Base-by-base conservation (phyloP, 1,140 invertebrate species). In the Pseudomyrmex concolor region DNA sequence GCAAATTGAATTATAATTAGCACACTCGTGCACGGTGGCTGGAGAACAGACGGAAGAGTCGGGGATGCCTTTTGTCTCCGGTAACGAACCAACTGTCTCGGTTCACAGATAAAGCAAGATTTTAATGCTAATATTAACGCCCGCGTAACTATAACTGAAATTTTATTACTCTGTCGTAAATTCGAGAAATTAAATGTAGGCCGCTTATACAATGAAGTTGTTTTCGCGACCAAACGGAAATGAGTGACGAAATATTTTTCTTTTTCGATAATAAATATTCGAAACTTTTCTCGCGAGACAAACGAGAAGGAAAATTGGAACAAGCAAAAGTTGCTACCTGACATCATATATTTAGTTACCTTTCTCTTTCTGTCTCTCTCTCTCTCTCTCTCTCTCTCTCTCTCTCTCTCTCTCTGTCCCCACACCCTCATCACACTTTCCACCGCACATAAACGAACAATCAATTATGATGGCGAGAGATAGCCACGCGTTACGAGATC, bases 1-100 rank as follows among this genome's bases (percentile, higher is more conserved):
- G 25, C 48, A 84, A 68, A 86, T 86, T 84, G 62, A 74, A 87
- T 87, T 84, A 87, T 86, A 87, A 87, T 87, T 86, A 87, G 73
- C 67, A 54, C 80, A 62, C 59, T 70, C 51, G 73, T 43, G 76
- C 2, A 43, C 55, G 55, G 34, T 45, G 13, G 73, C 12, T 48
- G 73, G 62, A 83, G 57, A 13, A 43, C 60, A 51, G 22, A 34
- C 34, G 34, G 34, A 34, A 66, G 63, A 22, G 48, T 10, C n/a
- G 59, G 45, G n/a, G 12, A 71, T 54, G 64, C 57, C 74, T 84
- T 81, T 86, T 81, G 83, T 84, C 50, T 67, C 9, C 17, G 48
- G 57, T 70, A 70, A 86, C 82, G 83, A 84, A 80, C 73, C 83
- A 71, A 68, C 54, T 70, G 60, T 57, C 48, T 55, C 55, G 54